Percentiles rank a stretch among this genome's conserved stretches.
Conservation (phyloP, 2,113 vertebrate species). For the Rhea pennata region DNA sequence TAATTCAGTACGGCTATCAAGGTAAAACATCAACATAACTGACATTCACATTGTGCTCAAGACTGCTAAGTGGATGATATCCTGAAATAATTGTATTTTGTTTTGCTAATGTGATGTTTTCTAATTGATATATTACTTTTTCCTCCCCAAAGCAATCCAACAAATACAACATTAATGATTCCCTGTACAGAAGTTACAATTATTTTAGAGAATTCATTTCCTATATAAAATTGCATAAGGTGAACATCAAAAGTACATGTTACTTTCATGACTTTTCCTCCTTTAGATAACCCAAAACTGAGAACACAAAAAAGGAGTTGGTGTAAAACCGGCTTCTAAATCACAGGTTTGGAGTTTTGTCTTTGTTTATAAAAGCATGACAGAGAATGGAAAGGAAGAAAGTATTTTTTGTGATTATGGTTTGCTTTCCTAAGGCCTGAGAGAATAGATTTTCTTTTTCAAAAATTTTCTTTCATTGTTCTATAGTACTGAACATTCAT, state of each 20-base stretch:
- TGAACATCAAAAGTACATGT: not conserved
- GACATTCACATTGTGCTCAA: not conserved
- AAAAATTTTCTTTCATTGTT: not conserved
- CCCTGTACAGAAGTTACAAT: not conserved
- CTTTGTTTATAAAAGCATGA: not conserved
- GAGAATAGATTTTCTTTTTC: not conserved
- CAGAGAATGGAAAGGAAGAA: not conserved
- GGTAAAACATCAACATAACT: not conserved
- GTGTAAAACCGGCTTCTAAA: not conserved
- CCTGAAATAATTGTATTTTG: not conserved
- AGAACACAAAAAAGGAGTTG: not conserved
- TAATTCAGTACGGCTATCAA: not conserved
- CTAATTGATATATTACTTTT: not conserved
- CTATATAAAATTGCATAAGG: not conserved
- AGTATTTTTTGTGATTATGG: not conserved
- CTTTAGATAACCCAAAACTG: not conserved
- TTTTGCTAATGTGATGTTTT: not conserved
- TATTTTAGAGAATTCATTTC: not conserved
- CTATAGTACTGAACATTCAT: not conserved
- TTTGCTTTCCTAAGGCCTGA: not conserved
- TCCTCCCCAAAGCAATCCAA: not conserved
- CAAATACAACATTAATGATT: not conserved
- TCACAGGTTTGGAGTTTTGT: not conserved
- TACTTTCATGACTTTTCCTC: not conserved
- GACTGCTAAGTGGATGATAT: not conserved